phyloP scores from a whole-genome alignment of 2,888 invertebrate genomes.

The Leptinotarsa juncta region DNA sequence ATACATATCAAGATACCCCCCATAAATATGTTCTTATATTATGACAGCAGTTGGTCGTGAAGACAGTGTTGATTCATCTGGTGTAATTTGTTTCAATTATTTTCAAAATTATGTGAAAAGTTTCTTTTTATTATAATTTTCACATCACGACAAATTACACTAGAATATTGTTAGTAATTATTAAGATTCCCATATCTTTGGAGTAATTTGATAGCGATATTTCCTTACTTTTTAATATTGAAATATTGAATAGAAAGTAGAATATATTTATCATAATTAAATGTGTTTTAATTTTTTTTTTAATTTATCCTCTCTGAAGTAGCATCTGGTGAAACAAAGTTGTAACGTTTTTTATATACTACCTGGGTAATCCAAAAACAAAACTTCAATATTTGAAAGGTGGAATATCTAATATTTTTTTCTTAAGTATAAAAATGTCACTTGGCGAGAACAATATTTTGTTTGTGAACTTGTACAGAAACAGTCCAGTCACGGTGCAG shows the following conservation, averaged over 20 bases:
- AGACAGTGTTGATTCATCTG: not conserved
- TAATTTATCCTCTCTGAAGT: not conserved
- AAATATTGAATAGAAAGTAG: not conserved
- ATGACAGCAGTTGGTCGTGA: slow-evolving; percentile 2
- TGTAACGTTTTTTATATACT: too few species aligned
- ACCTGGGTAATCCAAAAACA: too few species aligned
- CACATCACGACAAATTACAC: not conserved
- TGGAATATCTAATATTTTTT: too few species aligned
- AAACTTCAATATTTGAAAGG: too few species aligned
- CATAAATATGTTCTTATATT: not conserved
- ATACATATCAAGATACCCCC: not conserved
- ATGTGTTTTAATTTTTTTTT: not conserved
- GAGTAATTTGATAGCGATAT: not conserved
- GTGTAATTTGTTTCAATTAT: not conserved
- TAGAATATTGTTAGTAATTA: not conserved
- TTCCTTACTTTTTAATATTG: slow-evolving; percentile 4
- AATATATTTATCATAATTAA: slow-evolving; percentile 23
- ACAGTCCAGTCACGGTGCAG: too few species aligned
- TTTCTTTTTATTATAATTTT: not conserved
- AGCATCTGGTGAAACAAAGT: not conserved
- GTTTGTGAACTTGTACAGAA: too few species aligned
- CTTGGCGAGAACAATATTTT: too few species aligned
- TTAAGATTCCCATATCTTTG: not conserved
- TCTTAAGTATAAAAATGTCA: too few species aligned
- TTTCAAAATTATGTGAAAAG: not conserved